Base-by-base conservation (phyloP, 1,140 invertebrate genomes). In the Lutraria rhynchaena region DNA sequence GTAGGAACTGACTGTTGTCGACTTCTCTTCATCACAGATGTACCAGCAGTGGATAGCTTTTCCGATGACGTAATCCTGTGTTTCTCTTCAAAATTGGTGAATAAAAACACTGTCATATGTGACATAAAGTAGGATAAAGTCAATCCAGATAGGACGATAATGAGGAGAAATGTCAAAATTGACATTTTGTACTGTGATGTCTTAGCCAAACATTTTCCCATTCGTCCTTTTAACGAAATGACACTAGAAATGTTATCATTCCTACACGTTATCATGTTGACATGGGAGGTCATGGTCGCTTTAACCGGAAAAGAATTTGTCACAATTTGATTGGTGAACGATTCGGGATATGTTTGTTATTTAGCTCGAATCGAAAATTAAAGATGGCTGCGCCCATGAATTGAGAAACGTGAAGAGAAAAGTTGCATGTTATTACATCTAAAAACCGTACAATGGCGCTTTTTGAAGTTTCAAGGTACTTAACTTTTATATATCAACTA, bases 391-490 rank as follows among this genome's bases (percentile, higher is more conserved):
- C 85, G 58, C 74, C 81, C 80, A 70, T 82, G 73, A 19, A 29
- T 33, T 11, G 35, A 51, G 33, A 73, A 73, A 33, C 70, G 67
- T 70, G 82, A 55, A 58, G 22, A 44, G 5, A 4, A 27, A 15
- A 27, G 57, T 44, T 37, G 63, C 31, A 46, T 71, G 51, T 60
- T 41, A 63, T 76, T 44, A 61, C 31, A 55, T 41, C 15, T n/a
- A 19, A 44, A 17, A 17, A 70, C 3, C 24, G 19, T 13, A 86
- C 69, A 9, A 87, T 87, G 86, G 70, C 86, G 13, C 61, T 87
- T 53, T 87, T 87, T 77, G 51, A 63, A 29, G 80, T 87, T 1
- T 31, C 57, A 44, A 86, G 86, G 85, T 87, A 82, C 55, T 58
- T 41, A n/a, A n/a, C n/a, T n/a, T n/a, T n/a, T n/a, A n/a, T n/a